Evolutionary conservation across 2,113 vertebrate species (phyloP), one percentile per base, ranked within the genome.

Genomic region (Marmota flaviventris): DNA sequence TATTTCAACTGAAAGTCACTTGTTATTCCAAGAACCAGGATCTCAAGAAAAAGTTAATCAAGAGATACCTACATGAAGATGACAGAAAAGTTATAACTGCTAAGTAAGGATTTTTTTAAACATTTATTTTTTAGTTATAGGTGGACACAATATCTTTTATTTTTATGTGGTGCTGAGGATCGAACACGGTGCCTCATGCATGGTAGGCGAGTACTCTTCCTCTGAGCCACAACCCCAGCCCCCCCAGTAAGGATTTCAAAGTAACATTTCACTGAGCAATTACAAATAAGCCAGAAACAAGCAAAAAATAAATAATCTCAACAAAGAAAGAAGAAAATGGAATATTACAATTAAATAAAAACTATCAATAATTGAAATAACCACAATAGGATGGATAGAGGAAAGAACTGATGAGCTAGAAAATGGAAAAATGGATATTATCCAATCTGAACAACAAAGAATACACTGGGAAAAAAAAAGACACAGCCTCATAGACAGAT

Each of bases 331-430:
- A 69, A 48, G 69, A 63, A 78, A 67, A 69, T 63, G 32, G 39
- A 91, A 69, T 69, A 78, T 93, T 93, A 37, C 27, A 85, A 86
- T 22, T 70, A 29, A 78, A 42, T 73, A 85, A 75, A 73, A 63
- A 39, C 56, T 75, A 18, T 42, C 58, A 65, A 1, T 79, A 27
- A 92, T 20, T 75, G 5, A 8, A 32, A 69, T 84, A 94, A 58
- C 32, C 63, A 94, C 5, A 73, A 39, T 6, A 87, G 42, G 70
- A 53, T 53, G n/a, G 24, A 37, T 3, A 78, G 58, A 86, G n/a
- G 13, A 76, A 58, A 89, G 69, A 91, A 51, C 32, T 24, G 61
- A 53, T 51, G 51, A 93, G 34, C 61, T 97, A 67, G 42, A 93
- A 72, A 82, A 72, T 42, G 27, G 91, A 89, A 89, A 72, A 88